phyloP scores from a whole-genome alignment of 1,140 invertebrate genomes.

The Notospermus geniculatus region DNA sequence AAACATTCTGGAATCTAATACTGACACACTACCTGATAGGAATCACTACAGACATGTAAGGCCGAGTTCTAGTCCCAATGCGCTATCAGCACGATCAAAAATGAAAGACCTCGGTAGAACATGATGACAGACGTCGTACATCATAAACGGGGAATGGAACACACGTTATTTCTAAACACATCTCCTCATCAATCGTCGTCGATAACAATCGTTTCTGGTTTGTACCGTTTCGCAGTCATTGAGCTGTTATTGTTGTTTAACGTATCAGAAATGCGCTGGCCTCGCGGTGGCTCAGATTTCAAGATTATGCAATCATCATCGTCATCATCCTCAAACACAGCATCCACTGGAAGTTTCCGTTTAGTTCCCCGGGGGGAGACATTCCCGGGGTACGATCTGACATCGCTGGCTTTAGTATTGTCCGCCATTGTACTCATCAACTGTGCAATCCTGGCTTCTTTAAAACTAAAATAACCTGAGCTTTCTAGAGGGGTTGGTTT shows the following conservation, averaged over 20 bases:
- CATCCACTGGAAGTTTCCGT: conserved; percentile 2
- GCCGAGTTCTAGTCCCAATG: too few relatives aligned
- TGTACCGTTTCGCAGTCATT: neutral
- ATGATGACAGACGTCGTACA: too few relatives aligned
- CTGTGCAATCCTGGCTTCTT: conserved; percentile 9
- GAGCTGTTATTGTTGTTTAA: conserved; percentile 3
- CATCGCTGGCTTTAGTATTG: neutral
- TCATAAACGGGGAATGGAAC: too few relatives aligned
- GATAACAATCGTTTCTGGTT: conserved; percentile 8
- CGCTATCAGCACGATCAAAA: too few relatives aligned
- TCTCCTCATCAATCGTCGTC: conserved; percentile 7
- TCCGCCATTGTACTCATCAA: neutral
- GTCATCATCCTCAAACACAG: neutral
- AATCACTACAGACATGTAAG: too few relatives aligned
- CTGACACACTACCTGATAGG: too few relatives aligned
- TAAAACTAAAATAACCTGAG: conserved; percentile 14
- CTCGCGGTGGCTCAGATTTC: neutral
- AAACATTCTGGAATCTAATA: too few relatives aligned
- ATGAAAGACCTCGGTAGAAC: too few relatives aligned
- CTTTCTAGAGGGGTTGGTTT: conserved; percentile 6
- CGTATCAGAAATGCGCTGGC: neutral
- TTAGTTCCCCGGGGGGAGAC: neutral
- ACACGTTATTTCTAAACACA: neutral
- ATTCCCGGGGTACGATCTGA: neutral
- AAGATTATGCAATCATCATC: conserved; percentile 4